Conservation (phyloP, 1,140 invertebrate species). For the Antheraea pernyi region DNA sequence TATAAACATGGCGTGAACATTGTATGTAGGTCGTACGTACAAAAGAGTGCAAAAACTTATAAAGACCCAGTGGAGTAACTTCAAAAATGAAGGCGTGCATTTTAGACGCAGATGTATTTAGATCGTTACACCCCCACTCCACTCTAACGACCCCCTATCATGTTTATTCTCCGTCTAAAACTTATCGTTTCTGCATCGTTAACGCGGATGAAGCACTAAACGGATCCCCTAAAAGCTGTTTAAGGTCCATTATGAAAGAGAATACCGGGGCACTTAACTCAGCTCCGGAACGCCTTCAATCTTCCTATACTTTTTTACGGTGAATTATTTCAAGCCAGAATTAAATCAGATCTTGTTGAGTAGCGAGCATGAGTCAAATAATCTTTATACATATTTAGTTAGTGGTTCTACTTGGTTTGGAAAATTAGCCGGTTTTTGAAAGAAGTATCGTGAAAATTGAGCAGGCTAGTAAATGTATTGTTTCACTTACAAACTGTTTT, state of each 20-base stretch:
- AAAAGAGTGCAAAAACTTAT: not conserved
- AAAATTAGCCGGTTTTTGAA: too few relatives aligned
- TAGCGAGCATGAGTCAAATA: not conserved
- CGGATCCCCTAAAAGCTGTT: conserved; percentile 38
- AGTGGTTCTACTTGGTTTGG: not conserved
- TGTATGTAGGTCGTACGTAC: not conserved
- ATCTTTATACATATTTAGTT: not conserved
- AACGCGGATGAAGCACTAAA: conserved; percentile 19
- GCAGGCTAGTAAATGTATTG: too few relatives aligned
- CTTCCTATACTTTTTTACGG: conserved; percentile 27
- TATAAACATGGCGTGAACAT: not conserved
- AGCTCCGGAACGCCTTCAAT: not conserved
- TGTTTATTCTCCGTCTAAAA: conserved; percentile 35
- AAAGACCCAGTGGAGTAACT: not conserved
- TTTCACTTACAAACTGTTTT: too few relatives aligned
- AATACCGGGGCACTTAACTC: conserved; percentile 43
- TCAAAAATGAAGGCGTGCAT: not conserved
- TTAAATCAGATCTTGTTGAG: not conserved
- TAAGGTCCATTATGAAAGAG: conserved; percentile 44
- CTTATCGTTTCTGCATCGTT: conserved; percentile 49
- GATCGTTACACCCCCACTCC: conserved; percentile 8
- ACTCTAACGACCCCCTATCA: conserved; percentile 30
- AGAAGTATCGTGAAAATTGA: too few relatives aligned
- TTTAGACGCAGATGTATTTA: not conserved
- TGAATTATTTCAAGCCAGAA: not conserved